phyloP scores from a whole-genome alignment of 2,888 invertebrate genomes.

The Lasius fuliginosus region DNA sequence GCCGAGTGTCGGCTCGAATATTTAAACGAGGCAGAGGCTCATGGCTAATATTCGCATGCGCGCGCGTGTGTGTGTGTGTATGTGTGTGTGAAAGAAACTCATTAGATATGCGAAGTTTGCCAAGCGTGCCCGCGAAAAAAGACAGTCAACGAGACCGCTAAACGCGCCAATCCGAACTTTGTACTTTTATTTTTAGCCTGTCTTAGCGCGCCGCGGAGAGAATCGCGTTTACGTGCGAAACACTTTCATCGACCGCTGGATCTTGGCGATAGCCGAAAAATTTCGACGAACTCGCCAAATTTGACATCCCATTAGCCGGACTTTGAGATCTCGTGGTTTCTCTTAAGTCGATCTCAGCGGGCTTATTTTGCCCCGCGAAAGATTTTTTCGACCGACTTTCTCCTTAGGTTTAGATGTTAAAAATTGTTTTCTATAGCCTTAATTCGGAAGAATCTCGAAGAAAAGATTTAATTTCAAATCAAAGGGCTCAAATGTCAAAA shows the following conservation, averaged over 20 bases:
- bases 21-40: conserved; percentile 18
- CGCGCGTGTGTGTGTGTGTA: background rate
- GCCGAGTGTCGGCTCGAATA: conserved; percentile 21
- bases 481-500: background rate
- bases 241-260: conserved; percentile 30
- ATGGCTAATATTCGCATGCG: conserved; percentile 35
- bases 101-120: conserved; percentile 46
- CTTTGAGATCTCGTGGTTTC: background rate
- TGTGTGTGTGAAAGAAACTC: conserved; percentile 10
- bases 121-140: conserved; percentile 28
- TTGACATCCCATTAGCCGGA: background rate
- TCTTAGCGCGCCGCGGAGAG: conserved; percentile 23
- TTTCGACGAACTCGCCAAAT: conserved; percentile 3
- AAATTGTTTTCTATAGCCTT: background rate
- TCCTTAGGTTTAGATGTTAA: background rate
- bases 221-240: conserved; percentile 39
- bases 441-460: background rate
- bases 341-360: background rate
- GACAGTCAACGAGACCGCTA: conserved; percentile 8
- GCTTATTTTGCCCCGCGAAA: background rate
- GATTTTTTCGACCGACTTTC: background rate
- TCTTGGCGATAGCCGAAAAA: conserved; percentile 15
- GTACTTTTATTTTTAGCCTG: conserved; percentile 53
- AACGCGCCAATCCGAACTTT: conserved; percentile 46
- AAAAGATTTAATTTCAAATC: background rate